Evolutionary conservation across 2,888 invertebrate genomes (phyloP).

Genomic region (Scaptomyza polygonia): DNA sequence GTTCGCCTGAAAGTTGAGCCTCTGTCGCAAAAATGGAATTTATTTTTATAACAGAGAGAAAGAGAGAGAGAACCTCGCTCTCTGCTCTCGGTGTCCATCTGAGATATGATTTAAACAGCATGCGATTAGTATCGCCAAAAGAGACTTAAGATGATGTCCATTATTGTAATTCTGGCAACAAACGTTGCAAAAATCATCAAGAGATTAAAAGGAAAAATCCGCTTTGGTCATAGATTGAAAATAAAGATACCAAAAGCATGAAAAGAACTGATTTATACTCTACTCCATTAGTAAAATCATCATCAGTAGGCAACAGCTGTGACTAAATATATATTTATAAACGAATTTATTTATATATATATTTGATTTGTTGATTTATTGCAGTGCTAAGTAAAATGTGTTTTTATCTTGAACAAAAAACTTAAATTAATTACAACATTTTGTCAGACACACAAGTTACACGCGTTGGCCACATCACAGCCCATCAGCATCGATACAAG

Average conservation of each 20-base stretch:
- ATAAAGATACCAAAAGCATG: background rate
- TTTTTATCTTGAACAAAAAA: constrained; percentile 38
- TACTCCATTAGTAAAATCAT: no score
- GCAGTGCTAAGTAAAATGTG: constrained; percentile 57
- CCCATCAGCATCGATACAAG: constrained; percentile 54
- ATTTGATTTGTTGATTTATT: constrained; percentile 52
- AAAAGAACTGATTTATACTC: background rate
- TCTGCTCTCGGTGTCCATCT: constrained; percentile 29
- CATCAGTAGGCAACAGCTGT: constrained; percentile 5
- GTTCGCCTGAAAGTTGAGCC: constrained; percentile 2
- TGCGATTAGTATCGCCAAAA: constrained; percentile 48
- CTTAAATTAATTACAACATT: constrained; percentile 76
- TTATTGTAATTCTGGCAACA: constrained; percentile 15
- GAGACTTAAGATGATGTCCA: constrained; percentile 26
- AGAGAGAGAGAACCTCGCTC: background rate
- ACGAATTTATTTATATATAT: background rate
- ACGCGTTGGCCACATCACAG: constrained; percentile 68
- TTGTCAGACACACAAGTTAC: constrained; percentile 76
- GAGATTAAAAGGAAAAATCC: constrained; percentile 1
- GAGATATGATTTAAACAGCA: constrained; percentile 49
- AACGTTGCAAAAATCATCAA: constrained; percentile 35
- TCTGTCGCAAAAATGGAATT: constrained; percentile 42
- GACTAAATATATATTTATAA: background rate
- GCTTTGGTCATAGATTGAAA: constrained; percentile 8
- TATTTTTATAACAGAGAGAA: constrained; percentile 7